Conservation (phyloP, 2,888 invertebrate species). For the Clitarchus hookeri region DNA sequence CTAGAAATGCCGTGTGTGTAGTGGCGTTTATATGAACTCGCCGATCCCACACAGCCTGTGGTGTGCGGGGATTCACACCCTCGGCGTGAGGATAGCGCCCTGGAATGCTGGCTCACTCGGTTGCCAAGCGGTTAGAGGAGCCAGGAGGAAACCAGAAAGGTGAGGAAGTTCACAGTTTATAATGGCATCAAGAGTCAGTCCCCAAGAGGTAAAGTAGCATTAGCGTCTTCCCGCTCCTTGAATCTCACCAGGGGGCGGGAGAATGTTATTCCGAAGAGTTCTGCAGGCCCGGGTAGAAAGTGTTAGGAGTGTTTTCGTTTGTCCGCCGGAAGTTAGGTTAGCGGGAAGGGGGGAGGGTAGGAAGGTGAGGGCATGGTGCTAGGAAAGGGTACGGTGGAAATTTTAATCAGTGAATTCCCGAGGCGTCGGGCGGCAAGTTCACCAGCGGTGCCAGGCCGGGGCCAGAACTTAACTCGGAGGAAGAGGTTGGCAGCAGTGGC, state of each 20-base stretch:
- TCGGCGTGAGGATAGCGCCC: no score
- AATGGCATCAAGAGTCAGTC: background rate
- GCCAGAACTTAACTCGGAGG: constrained; percentile 11
- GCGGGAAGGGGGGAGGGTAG: background rate
- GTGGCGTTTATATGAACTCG: no score
- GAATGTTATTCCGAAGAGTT: background rate
- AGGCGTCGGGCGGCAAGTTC: background rate
- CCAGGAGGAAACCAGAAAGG: background rate
- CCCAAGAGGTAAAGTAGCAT: background rate
- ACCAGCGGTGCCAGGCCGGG: constrained; percentile 17
- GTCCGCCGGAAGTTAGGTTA: background rate
- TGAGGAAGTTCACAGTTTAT: background rate
- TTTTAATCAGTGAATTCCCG: constrained; percentile 14
- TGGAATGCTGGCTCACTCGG: no score
- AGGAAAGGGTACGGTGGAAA: background rate
- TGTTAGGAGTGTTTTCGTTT: constrained; percentile 14
- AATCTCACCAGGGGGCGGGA: background rate
- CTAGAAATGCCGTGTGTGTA: no score
- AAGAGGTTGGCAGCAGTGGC: background rate
- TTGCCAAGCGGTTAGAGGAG: no score
- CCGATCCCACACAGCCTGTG: no score
- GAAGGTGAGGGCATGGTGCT: background rate
- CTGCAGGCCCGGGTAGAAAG: background rate
- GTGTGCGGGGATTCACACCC: no score
- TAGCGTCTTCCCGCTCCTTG: background rate